Conservation (phyloP, 2,888 invertebrate species). For the Monochamus alternatus region DNA sequence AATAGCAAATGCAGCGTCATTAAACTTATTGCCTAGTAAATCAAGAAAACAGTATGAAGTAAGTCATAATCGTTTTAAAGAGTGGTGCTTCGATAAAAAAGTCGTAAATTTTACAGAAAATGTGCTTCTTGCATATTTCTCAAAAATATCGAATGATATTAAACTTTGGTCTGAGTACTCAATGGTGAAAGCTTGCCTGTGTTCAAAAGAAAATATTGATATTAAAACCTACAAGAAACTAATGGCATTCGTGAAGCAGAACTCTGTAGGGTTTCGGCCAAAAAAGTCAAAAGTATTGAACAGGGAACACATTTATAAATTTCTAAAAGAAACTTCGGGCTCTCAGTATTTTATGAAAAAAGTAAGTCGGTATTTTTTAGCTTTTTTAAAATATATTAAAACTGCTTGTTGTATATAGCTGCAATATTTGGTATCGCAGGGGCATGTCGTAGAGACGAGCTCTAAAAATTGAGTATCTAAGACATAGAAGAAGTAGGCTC, state of each 20-base stretch:
- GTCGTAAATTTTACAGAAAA: constrained; percentile 31
- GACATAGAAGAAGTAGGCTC: no score
- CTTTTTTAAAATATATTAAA: no score
- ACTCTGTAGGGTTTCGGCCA: not conserved
- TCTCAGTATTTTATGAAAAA: no score
- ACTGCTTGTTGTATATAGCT: no score
- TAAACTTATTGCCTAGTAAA: not conserved
- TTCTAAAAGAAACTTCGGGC: constrained; percentile 37
- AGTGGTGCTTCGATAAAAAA: constrained; percentile 40
- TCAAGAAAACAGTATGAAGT: constrained; percentile 3
- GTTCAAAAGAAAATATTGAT: no score
- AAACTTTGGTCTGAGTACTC: constrained; percentile 41
- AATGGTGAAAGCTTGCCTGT: no score
- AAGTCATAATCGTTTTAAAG: constrained; percentile 9
- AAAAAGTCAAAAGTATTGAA: constrained; percentile 2
- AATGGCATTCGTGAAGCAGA: no score
- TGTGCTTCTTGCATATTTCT: constrained; percentile 43
- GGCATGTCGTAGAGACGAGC: no score
- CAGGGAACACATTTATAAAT: constrained; percentile 1
- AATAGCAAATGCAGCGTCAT: constrained; percentile 6
- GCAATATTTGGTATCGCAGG: no score
- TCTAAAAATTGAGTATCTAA: no score
- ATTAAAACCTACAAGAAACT: no score
- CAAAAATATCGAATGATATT: constrained; percentile 31
- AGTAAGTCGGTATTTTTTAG: no score